These are phyloP conservation scores for Neria commutata DNA, from an alignment of 2,888 invertebrate species.

Conservation along the genomic window DNA sequence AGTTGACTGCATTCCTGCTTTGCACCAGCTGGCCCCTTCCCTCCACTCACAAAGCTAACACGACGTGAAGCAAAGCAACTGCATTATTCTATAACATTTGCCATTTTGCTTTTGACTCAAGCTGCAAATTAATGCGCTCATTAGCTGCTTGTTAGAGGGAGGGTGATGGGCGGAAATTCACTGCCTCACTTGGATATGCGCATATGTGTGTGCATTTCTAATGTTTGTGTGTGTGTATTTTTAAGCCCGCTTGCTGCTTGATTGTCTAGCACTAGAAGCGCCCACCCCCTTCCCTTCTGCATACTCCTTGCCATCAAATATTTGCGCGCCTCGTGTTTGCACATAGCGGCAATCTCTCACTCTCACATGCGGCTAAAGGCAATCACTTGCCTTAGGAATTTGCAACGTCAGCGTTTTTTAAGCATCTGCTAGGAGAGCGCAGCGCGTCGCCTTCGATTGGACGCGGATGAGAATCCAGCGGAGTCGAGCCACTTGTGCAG, in stretches of 20 bases:
- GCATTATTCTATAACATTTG: too few species aligned
- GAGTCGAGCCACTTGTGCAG: constrained; percentile 44
- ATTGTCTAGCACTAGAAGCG: not conserved
- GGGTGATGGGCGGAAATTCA: not conserved
- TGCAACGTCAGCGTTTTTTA: too few species aligned
- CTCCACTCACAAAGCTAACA: too few species aligned
- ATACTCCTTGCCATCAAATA: not conserved
- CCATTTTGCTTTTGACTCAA: not conserved
- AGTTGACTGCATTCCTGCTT: too few species aligned
- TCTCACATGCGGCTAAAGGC: too few species aligned
- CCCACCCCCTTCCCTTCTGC: too few species aligned
- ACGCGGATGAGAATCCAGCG: not conserved
- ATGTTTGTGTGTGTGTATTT: not conserved
- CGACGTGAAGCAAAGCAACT: too few species aligned
- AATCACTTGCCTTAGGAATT: too few species aligned
- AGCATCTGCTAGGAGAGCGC: not conserved
- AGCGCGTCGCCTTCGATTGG: not conserved
- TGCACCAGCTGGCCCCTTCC: too few species aligned
- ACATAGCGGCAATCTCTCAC: not conserved
- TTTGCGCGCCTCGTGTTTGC: not conserved
- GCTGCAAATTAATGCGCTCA: not conserved
- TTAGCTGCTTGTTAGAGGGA: not conserved
- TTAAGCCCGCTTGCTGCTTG: not conserved
- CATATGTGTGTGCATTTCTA: not conserved
- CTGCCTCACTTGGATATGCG: not conserved